Evolutionary conservation across 2,797 vertebrate genomes (phyloP), one percentile per base, ranked within the genome.

Genomic region (Syngnathus acus): DNA sequence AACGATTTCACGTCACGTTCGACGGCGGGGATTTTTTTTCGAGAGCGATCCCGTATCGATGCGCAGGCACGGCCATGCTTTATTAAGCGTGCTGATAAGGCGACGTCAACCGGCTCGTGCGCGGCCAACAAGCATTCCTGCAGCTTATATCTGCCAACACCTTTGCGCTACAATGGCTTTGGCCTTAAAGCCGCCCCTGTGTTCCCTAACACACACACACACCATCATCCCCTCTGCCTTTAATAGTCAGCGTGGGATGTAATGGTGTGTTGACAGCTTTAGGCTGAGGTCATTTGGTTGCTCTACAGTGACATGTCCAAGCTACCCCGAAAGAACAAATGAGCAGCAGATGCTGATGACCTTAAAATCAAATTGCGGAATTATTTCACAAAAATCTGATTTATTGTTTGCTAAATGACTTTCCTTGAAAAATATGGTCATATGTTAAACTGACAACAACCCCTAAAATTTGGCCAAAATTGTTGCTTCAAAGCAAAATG

Each of bases 181-280:
- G 80, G 81, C 72, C 80, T 65, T 74, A 73, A 85, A 79, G 78
- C 64, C 5, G 50, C 50, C 47, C 43, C 43, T 45, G 11, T 5
- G n/a, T 51, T 51, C 50, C 50, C 50, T 21, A 14, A 81, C 82
- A 77, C 84, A 78, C 82, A 14, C 14, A 47, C 45, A n/a, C 32
- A 57, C 32, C 54, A 7, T 5, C 17, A 59, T 37, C 37, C 37
- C 42, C 26, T 57, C 10, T 23, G 26, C 26, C 54, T 71, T 79
- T 89, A 87, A 89, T 88, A 89, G 90, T 84, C 84, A 77, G 86
- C 78, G 78, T 84, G 87, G 87, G 83, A 85, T 84, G 87, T 90
- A 91, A 91, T 87, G 89, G 90, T 86, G 77, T 89, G 89, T 87
- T 92, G 91, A 92, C 89, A 92, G 90, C 84, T 91, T 90, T 88